phyloP scores from a whole-genome alignment of 2,888 invertebrate genomes.

The Globia sparganii region DNA sequence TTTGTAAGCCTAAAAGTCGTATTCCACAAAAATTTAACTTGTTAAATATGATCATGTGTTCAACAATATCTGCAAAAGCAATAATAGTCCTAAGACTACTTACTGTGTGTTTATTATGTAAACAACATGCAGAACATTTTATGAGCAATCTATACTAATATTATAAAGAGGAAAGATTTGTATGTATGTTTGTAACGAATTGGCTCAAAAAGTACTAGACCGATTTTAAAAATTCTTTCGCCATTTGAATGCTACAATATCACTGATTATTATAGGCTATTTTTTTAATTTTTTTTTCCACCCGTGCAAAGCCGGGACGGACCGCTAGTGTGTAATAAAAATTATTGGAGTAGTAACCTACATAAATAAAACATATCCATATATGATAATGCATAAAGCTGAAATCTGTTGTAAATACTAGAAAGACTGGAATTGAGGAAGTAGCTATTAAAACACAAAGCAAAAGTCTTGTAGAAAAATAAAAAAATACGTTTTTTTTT shows the following conservation, averaged over 20 bases:
- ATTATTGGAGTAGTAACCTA: neutral
- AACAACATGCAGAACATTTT: constrained; percentile 28
- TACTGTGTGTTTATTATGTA: constrained; percentile 33
- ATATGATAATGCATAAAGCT: neutral
- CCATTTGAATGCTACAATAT: too few species aligned
- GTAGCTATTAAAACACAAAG: neutral
- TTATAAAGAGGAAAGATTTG: too few species aligned
- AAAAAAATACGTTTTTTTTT: neutral
- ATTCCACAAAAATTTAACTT: constrained; percentile 35
- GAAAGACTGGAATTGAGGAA: neutral
- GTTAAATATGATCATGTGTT: neutral
- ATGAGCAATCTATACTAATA: too few species aligned
- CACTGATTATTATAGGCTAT: too few species aligned
- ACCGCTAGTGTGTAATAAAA: constrained; percentile 4
- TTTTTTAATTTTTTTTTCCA: too few species aligned
- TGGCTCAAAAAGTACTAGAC: too few species aligned
- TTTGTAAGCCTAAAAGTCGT: neutral
- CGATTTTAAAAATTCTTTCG: too few species aligned
- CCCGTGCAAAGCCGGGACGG: too few species aligned
- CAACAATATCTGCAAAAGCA: neutral
- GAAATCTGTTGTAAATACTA: neutral
- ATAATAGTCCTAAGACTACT: neutral
- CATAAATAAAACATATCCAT: neutral
- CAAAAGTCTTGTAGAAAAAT: neutral
- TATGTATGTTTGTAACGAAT: too few species aligned